Evolutionary conservation across 2,888 invertebrate species (phyloP), one percentile per base, ranked within the genome.

Genomic region (Lycocerus yunnanus): DNA sequence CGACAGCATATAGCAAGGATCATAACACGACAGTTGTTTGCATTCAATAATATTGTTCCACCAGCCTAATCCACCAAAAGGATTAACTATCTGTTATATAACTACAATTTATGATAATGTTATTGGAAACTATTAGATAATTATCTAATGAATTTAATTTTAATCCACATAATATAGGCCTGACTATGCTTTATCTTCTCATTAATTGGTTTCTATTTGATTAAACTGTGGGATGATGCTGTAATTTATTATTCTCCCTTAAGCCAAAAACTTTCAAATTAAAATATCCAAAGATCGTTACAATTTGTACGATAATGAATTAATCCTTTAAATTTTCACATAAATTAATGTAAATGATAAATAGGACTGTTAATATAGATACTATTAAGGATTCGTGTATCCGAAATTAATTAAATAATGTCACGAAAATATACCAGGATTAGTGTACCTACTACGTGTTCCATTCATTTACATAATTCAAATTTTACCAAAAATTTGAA

Each of bases 21-120:
- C 61, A 70, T 58, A 61, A 68, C 43, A 59, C 43, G 68, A 59
- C 71, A 71, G 74, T 68, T 67, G 69, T 70, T 73, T 73, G 73
- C 73, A 74, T 68, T 68, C 63, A 71, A 71, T 74, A 63, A 63
- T 63, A 63, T 63, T 63, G 61, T 63, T 67, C 58, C 27, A 13
- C 58, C 67, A 67, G 11, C 67, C 58, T 67, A 67, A 43, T 58
- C 27, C 67, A 43, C 15, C 27, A 16, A 43, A 18, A 63, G 61
- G 61, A 63, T 63, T 63, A 63, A 63, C 61, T 18, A 18, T 15
- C 61, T 63, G 21, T 63, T 69, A 69, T 63, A 69, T 59, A 43
- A 69, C 69, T 69, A 63, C 58, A 69, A 63, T 63, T 69, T 63
- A 60, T 69, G 69, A 69, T 69, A 69, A 69, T 69, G 69, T 63